These are phyloP conservation scores for Brachionus rotundiformis DNA, from an alignment of 1,140 invertebrate species.

Conservation along the genomic window DNA sequence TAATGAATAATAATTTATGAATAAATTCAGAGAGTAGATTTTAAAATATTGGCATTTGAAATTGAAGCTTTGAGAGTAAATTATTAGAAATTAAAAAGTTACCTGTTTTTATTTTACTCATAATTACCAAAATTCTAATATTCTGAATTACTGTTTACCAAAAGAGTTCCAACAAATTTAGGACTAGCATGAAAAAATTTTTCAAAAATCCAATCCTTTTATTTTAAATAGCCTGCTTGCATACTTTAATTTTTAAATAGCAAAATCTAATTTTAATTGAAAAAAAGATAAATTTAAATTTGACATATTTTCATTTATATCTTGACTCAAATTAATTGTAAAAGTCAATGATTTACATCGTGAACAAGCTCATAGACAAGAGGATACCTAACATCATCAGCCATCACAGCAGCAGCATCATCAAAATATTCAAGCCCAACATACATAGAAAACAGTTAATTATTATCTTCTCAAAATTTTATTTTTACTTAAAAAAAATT, in stretches of 20 bases:
- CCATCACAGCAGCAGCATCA: slow-evolving; percentile 36
- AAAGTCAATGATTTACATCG: not conserved
- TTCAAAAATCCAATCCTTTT: not conserved
- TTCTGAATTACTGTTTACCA: not conserved
- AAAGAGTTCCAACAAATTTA: not conserved
- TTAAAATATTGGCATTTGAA: not conserved
- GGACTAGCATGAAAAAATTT: not conserved
- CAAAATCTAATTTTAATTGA: not conserved
- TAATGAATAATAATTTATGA: not conserved
- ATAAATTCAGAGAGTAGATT: not conserved
- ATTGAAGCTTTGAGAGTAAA: not conserved
- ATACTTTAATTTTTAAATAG: not conserved
- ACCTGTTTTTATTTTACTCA: not conserved
- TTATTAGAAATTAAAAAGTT: not conserved
- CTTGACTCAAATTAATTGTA: not conserved
- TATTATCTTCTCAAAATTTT: too few relatives aligned
- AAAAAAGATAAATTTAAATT: not conserved
- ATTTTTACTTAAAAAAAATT: too few relatives aligned
- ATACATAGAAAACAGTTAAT: not conserved
- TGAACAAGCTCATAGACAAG: not conserved
- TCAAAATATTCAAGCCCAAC: slow-evolving; percentile 5
- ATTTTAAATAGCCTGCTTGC: not conserved
- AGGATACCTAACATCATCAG: slow-evolving; percentile 47
- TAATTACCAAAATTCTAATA: not conserved
- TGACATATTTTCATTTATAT: not conserved